Evolutionary conservation across 1,140 invertebrate genomes (phyloP).

Genomic region (Dendroctonus ponderosae): DNA sequence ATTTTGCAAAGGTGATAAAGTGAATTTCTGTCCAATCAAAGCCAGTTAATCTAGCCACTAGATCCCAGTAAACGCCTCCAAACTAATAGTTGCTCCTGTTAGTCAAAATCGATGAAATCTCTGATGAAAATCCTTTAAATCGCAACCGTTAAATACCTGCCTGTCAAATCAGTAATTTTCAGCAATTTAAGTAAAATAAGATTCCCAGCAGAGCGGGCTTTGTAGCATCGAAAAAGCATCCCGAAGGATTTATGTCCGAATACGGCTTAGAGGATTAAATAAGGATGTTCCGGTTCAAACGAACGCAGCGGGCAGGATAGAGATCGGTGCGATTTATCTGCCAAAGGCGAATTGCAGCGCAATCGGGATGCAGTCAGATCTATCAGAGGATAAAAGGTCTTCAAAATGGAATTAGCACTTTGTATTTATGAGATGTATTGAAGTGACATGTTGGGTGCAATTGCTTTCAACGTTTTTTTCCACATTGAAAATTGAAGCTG

Average conservation of each 20-base stretch:
- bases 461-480: too few species aligned
- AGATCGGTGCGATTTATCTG: slow-evolving; percentile 23
- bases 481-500: too few species aligned
- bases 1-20: too few species aligned
- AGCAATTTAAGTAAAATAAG: slow-evolving; percentile 19
- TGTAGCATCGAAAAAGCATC: slow-evolving; percentile 16
- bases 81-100: too few species aligned
- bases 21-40: too few species aligned
- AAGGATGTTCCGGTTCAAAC: slow-evolving; percentile 32
- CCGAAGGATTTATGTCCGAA: slow-evolving; percentile 26
- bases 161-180: slow-evolving; percentile 17
- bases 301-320: slow-evolving; percentile 9
- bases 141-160: neutral
- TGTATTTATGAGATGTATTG: too few species aligned
- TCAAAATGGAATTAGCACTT: too few species aligned
- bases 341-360: slow-evolving; percentile 18
- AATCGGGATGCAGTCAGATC: slow-evolving; percentile 11
- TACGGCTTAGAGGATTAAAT: slow-evolving; percentile 31
- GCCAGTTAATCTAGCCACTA: too few species aligned
- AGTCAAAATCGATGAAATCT: too few species aligned
- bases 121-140: too few species aligned
- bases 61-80: too few species aligned
- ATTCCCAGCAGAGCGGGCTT: slow-evolving; percentile 11
- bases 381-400: neutral
- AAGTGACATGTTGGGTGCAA: too few species aligned